phyloP scores from a whole-genome alignment of 2,797 vertebrate species.

The Pteropus rufus region DNA sequence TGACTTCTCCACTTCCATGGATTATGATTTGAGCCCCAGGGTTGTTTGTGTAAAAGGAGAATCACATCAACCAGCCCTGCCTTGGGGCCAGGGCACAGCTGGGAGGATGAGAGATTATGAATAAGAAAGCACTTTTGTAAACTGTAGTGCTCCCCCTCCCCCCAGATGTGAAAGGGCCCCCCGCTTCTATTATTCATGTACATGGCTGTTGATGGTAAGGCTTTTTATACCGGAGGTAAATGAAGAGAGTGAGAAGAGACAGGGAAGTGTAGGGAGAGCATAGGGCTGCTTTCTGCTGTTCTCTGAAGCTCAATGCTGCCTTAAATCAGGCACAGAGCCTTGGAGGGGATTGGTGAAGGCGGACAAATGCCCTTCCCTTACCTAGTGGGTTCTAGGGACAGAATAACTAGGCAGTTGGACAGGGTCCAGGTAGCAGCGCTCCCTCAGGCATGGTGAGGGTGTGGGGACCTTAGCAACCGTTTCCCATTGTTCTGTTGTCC shows the following conservation, averaged over 20 bases:
- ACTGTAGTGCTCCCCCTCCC: background rate
- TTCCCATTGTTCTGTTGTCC: background rate
- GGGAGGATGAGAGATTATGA: background rate
- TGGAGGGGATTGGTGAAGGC: background rate
- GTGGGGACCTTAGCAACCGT: background rate
- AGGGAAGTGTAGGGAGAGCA: rapidly evolving
- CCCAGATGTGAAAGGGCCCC: background rate
- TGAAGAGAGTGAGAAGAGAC: background rate
- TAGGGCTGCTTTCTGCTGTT: background rate
- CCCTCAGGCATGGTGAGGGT: background rate
- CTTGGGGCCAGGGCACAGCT: background rate
- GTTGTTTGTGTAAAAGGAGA: background rate
- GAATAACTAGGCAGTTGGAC: background rate
- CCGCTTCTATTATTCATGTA: rapidly evolving
- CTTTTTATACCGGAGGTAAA: background rate
- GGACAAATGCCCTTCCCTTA: background rate
- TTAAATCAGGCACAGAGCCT: background rate
- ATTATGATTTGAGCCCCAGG: background rate
- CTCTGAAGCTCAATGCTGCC: background rate
- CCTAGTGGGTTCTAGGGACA: background rate
- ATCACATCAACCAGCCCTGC: background rate
- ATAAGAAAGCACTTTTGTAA: background rate
- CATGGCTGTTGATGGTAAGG: background rate
- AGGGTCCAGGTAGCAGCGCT: background rate
- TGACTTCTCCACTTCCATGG: background rate